Evolutionary conservation across 2,113 vertebrate genomes (phyloP).

Genomic region (Corydoras sp.): DNA sequence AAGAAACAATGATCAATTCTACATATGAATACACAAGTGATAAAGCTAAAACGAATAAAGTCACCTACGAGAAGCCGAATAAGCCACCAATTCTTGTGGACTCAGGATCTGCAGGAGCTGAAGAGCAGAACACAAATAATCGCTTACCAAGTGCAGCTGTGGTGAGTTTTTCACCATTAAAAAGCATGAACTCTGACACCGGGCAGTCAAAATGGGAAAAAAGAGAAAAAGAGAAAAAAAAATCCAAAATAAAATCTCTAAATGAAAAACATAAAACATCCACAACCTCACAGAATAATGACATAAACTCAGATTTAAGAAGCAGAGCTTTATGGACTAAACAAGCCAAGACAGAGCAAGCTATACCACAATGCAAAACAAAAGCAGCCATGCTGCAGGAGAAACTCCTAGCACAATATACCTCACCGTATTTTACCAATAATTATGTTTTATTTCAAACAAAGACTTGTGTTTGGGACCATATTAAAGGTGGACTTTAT

Average conservation of each 20-base stretch:
- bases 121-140: not conserved
- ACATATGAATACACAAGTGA: not conserved
- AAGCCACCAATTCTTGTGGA: not conserved
- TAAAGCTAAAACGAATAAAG: not conserved
- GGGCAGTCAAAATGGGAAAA: constrained; percentile 28
- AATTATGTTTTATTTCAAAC: not conserved
- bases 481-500: constrained; percentile 36
- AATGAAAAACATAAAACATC: too few relatives aligned
- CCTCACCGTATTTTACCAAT: not conserved
- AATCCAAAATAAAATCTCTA: not conserved
- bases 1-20: constrained; percentile 27
- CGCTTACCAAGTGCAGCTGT: too few relatives aligned
- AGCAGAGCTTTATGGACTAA: not conserved
- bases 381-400: not conserved
- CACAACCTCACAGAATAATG: constrained; percentile 6
- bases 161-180: not conserved
- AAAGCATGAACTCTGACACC: not conserved
- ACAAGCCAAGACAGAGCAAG: not conserved
- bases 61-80: not conserved
- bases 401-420: not conserved
- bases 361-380: not conserved
- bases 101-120: not conserved
- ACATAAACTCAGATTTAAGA: not conserved
- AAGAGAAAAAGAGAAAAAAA: constrained; percentile 30
- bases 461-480: constrained; percentile 46